phyloP scores from a whole-genome alignment of 1,140 invertebrate genomes.

The Drosophila lowei region DNA sequence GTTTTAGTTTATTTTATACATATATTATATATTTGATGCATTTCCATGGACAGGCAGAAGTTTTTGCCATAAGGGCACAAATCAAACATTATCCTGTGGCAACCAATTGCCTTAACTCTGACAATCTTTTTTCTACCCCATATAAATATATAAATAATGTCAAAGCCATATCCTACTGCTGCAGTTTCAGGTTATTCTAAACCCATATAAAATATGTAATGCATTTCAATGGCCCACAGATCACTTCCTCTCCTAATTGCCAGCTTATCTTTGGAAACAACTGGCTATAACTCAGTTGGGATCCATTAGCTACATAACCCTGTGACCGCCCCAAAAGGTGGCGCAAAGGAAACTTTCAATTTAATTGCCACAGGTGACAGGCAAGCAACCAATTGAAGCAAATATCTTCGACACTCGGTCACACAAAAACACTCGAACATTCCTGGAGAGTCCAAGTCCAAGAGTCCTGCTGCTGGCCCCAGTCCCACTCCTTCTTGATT shows the following conservation, averaged over 20 bases:
- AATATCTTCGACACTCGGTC: slow-evolving; percentile 42
- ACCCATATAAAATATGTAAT: no score
- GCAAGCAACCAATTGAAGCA: slow-evolving; percentile 40
- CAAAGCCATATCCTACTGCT: no score
- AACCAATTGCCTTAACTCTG: no score
- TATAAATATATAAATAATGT: no score
- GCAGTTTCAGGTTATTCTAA: no score
- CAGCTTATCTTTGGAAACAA: slow-evolving; percentile 24
- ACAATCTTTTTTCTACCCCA: no score
- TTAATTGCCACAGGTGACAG: slow-evolving; percentile 43
- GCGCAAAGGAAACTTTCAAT: slow-evolving; percentile 30
- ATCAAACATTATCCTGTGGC: no score
- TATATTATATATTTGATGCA: slow-evolving; percentile 5
- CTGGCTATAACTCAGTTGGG: slow-evolving; percentile 36
- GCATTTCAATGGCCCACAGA: background rate
- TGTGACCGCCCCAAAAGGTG: background rate
- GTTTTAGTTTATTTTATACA: no score
- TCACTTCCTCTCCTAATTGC: slow-evolving; percentile 36
- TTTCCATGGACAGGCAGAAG: background rate
- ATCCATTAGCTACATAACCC: slow-evolving; percentile 40
- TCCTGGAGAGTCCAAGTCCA: background rate
- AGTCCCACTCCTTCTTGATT: slow-evolving; percentile 14
- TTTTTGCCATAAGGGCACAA: background rate
- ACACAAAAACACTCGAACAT: slow-evolving; percentile 1
- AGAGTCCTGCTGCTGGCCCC: background rate